These are phyloP conservation scores for Steromphala cineraria DNA, from an alignment of 2,888 invertebrate species.

Conservation along the genomic window DNA sequence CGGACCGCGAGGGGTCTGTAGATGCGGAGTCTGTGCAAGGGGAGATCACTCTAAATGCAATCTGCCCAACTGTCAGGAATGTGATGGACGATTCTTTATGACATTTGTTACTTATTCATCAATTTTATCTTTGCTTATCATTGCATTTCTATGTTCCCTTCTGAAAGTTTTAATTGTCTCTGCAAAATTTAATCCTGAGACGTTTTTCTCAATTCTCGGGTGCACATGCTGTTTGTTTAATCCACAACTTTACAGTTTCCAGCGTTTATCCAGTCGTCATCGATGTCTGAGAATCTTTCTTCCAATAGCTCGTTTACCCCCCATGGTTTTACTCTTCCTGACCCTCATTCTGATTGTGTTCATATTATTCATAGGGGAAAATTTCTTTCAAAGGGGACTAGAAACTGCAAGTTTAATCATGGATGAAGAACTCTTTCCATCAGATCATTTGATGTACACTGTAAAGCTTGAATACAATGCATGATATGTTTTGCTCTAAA, in stretches of 20 bases:
- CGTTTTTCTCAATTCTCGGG: constrained; percentile 48
- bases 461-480: constrained; percentile 30
- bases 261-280: constrained; percentile 16
- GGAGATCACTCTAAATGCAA: constrained; percentile 58
- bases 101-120: constrained; percentile 37
- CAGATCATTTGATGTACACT: constrained; percentile 67
- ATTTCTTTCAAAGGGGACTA: constrained; percentile 44
- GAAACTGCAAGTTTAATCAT: constrained; percentile 51
- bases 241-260: constrained; percentile 46
- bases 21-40: constrained; percentile 67
- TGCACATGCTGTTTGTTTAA: constrained; percentile 66
- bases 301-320: constrained; percentile 55
- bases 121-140: constrained; percentile 34
- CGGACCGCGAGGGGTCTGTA: constrained; percentile 69
- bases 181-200: constrained; percentile 44
- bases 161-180: constrained; percentile 56
- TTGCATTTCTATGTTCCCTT: constrained; percentile 53
- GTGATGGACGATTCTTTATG: constrained; percentile 43
- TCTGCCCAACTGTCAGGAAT: constrained; percentile 62
- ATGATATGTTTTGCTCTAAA: neutral
- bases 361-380: constrained; percentile 30
- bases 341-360: constrained; percentile 36
- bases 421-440: constrained; percentile 67
- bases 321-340: constrained; percentile 52
- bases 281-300: constrained; percentile 19